phyloP scores from a whole-genome alignment of 2,113 vertebrate species.

The Crotalus viridis region DNA sequence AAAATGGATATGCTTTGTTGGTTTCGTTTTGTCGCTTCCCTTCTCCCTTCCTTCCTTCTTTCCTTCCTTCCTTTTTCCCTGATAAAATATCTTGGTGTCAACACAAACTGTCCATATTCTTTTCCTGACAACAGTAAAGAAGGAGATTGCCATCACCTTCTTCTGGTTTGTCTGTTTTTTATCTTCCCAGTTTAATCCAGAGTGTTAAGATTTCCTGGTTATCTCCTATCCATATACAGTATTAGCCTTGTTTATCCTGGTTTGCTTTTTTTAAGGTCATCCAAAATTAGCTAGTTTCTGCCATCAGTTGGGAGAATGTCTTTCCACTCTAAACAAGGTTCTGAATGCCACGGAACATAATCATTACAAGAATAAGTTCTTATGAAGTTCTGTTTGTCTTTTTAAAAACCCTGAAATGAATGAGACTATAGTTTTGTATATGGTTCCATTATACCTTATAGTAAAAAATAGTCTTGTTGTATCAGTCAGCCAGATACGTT shows the following conservation, averaged over 20 bases:
- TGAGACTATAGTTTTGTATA: neutral
- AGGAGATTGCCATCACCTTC: neutral
- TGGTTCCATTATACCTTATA: neutral
- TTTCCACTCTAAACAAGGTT: neutral
- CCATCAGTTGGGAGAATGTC: neutral
- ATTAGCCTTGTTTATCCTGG: neutral
- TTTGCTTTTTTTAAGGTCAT: neutral
- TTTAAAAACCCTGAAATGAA: neutral
- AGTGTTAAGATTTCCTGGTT: neutral
- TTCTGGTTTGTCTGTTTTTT: neutral
- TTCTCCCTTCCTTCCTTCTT: neutral
- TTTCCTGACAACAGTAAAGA: neutral
- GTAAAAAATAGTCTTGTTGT: neutral
- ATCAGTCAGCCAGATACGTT: neutral
- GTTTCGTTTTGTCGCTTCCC: neutral
- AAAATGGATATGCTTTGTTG: neutral
- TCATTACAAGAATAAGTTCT: neutral
- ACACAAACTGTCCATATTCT: neutral
- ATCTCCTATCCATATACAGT: neutral
- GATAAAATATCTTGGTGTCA: constrained; percentile 48
- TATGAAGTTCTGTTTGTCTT: neutral
- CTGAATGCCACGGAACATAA: neutral
- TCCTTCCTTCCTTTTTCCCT: neutral
- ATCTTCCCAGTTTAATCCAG: neutral
- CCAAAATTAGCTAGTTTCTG: neutral